These are phyloP conservation scores for Lethrus apterus DNA, from an alignment of 1,140 invertebrate genomes.

Conservation along the genomic window DNA sequence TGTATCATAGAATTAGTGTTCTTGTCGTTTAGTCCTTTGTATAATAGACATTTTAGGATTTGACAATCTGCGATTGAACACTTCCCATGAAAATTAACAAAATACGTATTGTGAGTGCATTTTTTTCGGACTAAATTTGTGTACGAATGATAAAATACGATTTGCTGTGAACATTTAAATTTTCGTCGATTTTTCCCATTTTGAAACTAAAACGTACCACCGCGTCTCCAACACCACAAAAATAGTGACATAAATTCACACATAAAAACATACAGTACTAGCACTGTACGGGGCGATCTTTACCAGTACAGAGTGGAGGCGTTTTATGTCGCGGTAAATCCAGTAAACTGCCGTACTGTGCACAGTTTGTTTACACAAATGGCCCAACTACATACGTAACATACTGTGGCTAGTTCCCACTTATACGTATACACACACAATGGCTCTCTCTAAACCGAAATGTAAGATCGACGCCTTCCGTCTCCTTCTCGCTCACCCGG, in stretches of 20 bases:
- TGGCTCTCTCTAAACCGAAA: conserved; percentile 6
- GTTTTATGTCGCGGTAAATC: conserved; percentile 23
- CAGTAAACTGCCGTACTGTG: conserved; percentile 19
- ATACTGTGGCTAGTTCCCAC: conserved; percentile 17
- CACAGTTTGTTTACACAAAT: conserved; percentile 23
- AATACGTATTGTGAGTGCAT: too few relatives aligned
- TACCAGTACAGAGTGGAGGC: conserved; percentile 11
- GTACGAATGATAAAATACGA: neutral
- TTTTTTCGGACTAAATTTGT: neutral
- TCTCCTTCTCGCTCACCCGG: neutral
- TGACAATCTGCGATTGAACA: too few relatives aligned
- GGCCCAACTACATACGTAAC: conserved; percentile 17
- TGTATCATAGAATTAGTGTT: too few relatives aligned
- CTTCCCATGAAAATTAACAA: too few relatives aligned
- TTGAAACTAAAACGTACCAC: neutral
- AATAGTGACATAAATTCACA: neutral
- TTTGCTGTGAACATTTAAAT: neutral
- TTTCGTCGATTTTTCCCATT: neutral
- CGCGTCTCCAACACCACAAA: too few relatives aligned
- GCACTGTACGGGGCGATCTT: conserved; percentile 1
- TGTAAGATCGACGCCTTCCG: neutral
- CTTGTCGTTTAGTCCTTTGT: too few relatives aligned
- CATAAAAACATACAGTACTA: conserved; percentile 5
- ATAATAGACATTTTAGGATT: too few relatives aligned
- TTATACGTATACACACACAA: conserved; percentile 16